Base-by-base conservation (phyloP, 2,113 vertebrate genomes). In the Acinonyx jubatus region DNA sequence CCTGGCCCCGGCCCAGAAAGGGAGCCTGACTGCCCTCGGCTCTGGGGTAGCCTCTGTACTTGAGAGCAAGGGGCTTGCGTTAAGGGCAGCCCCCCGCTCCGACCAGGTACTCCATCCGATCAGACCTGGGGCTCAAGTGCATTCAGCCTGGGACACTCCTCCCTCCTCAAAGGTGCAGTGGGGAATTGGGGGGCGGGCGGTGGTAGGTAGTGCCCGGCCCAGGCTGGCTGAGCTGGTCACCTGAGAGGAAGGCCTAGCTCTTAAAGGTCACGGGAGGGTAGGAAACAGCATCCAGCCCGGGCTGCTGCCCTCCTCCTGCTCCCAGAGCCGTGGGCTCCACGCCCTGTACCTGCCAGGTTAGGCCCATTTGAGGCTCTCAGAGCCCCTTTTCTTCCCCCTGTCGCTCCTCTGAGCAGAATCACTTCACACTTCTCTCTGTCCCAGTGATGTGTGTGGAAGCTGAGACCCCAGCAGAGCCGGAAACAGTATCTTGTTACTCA, bases 141-240 rank as follows among this genome's bases (percentile, higher is more conserved):
- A n/a, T 91, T 79, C 50, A 52, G 69, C 29, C 82, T 66, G 45
- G 25, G 63, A 71, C 23, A 13, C 14, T 45, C 19, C 27, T 73
- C 16, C 0, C 45, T n/a, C 7, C 38, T 76, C 57, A 14, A 48
- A 88, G 85, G 16, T 19, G 66, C 92, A 79, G 61, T 38, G 38
- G 12, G 5, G 7, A 76, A 15, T 1, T 79, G 23, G 4, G 27
- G 45, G 7, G 6, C 6, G 3, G 14, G 71, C 21, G 0, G 57
- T 61, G 38, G n/a, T 61, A 13, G 13, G 7, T 25, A 81, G 18
- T 14, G 31, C 61, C n/a, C 68, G 29, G 50, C 29, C 69, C 52
- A 45, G 55, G 38, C 33, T 65, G 29, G 81, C 69, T 45, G 71
- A 89, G 48, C 74, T 57, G 15, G 41, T 23, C 69, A 15, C 13